Conservation (phyloP, 1,140 invertebrate species). For the Sitophilus oryzae region DNA sequence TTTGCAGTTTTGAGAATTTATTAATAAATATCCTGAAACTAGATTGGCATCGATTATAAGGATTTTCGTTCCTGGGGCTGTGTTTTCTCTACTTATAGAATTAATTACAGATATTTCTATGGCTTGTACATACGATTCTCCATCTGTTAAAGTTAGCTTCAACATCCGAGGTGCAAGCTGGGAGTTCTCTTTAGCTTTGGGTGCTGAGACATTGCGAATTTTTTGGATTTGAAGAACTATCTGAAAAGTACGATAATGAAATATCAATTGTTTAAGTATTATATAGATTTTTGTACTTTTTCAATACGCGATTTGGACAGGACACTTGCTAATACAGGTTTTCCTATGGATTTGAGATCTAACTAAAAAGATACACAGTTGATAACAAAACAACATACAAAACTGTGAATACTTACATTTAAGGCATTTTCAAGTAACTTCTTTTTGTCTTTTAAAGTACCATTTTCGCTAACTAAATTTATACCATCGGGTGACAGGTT, state of each 20-base stretch:
- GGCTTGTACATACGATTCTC: conserved; percentile 68
- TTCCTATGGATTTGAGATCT: conserved; percentile 73
- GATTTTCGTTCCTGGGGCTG: conserved; percentile 72
- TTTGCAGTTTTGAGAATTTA: conserved; percentile 59
- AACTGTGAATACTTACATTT: conserved; percentile 56
- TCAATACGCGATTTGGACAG: conserved; percentile 45
- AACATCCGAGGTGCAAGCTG: conserved; percentile 72
- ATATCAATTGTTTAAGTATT: conserved; percentile 7
- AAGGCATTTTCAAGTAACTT: conserved; percentile 60
- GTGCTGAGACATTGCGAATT: conserved; percentile 78
- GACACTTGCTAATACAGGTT: conserved; percentile 52
- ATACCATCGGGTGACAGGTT: conserved; percentile 61
- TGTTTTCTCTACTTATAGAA: conserved; percentile 60
- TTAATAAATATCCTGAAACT: conserved; percentile 61
- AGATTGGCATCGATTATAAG: conserved; percentile 49
- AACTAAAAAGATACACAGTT: conserved; percentile 50
- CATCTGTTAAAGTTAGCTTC: conserved; percentile 79
- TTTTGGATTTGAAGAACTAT: conserved; percentile 84
- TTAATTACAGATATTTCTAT: conserved; percentile 65
- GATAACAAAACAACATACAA: conserved; percentile 6
- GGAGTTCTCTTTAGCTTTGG: conserved; percentile 86
- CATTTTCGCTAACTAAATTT: conserved; percentile 59
- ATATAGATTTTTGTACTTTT: conserved; percentile 36
- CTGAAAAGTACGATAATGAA: conserved; percentile 31
- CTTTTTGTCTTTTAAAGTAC: conserved; percentile 55